Evolutionary conservation across 2,888 invertebrate genomes (phyloP), one percentile per base, ranked within the genome.

Genomic region (Caenorhabditis macrosperma): DNA sequence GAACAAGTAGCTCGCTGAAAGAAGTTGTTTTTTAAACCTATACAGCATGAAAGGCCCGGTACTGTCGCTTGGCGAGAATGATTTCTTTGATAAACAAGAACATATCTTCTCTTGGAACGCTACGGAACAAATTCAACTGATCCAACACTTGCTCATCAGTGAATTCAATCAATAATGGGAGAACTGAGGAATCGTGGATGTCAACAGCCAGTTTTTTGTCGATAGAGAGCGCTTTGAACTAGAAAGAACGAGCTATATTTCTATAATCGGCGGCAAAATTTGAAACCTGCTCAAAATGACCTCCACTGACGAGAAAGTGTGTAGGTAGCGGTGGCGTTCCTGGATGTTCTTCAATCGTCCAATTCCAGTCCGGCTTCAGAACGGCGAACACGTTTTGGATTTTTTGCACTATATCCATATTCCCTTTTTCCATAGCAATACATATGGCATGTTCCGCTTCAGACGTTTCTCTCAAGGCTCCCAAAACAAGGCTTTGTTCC

Each of bases 1-100:
- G 26, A 9, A 28, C 20, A 1, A 67, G 17, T 0, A 75, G 50
- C n/a, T 12, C 44, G 0, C 72, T 64, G 50, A 41, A n/a, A 69
- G 35, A 26, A 28, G 55, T 57, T 26, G n/a, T 15, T 30, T n/a
- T 12, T 2, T 5, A 22, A 57, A 72, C 20, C 15, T 35, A 22
- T 22, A 24, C 22, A 26, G 0, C 20, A 41, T 28, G 33, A 1
- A 35, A n/a, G 33, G 3, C 28, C 24, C 7, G 54, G 26, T 24
- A 72, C 66, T 15, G n/a, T 54, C 67, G 38, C 5, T 67, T 59
- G 28, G 12, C 50, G 5, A 61, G 17, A 15, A 75, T 52, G 24
- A 67, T 20, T 24, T 75, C 26, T 1, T 50, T 41, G 20, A 75
- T 4, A 17, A 75, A 67, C 15, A 54, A 1, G 20, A 75, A 61